Base-by-base conservation (phyloP, 2,797 vertebrate species). In the Gephyroberyx darwinii region DNA sequence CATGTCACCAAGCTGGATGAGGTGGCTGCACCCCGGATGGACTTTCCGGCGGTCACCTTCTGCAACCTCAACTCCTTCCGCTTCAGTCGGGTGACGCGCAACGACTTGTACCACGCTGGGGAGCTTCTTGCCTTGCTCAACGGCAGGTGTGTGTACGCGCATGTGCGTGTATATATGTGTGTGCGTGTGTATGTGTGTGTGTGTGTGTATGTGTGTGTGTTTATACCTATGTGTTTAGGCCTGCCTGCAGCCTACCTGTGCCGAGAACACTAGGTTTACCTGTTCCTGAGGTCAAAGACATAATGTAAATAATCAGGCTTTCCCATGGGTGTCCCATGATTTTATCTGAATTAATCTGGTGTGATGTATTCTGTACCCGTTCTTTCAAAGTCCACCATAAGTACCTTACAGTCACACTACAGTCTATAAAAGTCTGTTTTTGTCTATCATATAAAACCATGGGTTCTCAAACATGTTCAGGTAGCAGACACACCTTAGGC, bases 11-110 rank as follows among this genome's bases (percentile, higher is more conserved):
- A 96, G 84, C 96, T 99, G 77, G 98, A 99, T n/a, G 98, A 98
- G 93, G 94, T 98, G 90, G 90, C 96, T 1, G 89, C 95, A 63
- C 89, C 92, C 63, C 86, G 87, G 84, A 96, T 99, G 89, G 89
- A 92, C 69, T 99, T 98, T 91, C 98, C 98, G 0, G 92, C 97
- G 0, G 89, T 99, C 92, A 99, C 98, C 85, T 95, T 99, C 94
- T 99, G 98, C 95, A 99, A 99, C 92, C 97, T 99, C 90, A 99
- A 99, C 57, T 95, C 98, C 86, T 99, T 99, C 41, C 97, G 98
- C 35, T 99, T 99, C 91, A 96, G 95, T 88, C 92, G 95, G 19
- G 96, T 99, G 80, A 98, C 96, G 84, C 96, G 96, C 90, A 99
- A 99, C 26, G 98, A 99, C 91, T 93, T 99, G 92, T 99, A 98